Base-by-base conservation (phyloP, 2,797 vertebrate species). In the Clarias pachynema region DNA sequence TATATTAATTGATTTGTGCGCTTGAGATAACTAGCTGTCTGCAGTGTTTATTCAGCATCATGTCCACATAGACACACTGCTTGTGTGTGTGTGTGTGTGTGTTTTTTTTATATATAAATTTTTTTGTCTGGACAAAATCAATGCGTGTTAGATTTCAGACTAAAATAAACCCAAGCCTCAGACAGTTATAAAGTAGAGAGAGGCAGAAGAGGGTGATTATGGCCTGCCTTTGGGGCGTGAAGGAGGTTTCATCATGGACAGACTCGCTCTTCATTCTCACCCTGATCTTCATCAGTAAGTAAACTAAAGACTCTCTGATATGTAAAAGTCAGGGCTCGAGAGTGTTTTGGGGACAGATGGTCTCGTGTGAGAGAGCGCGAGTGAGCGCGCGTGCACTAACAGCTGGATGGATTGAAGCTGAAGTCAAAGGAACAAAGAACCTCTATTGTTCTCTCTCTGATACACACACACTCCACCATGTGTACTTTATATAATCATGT, bases 271-370 rank as follows among this genome's bases (percentile, higher is more conserved):
- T 88, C 86, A 37, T 88, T 79, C 56, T 82, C 78, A 77, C 65
- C 63, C 18, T 86, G 57, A 22, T 66, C 63, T 34, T 87, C 79
- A 59, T 89, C 37, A 88, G 91, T 91, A 86, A 90, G 89, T 34
- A 34, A 34, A 57, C 20, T 73, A 49, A 57, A 66, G 75, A 1
- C 2, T 37, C 37, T 73, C n/a, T 2, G 0, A 37, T 40, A 0
- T 14, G 5, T 0, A 68, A 29, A 10, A 34, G 5, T 29, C 44
- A 44, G 2, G 40, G 49, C 12, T 59, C 12, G 12, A 12, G 0
- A 34, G 53, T 2, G 29, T 24, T 56, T 75, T 56, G n/a, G 16
- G 44, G 49, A 31, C 73, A 77, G 74, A 59, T 60, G 74, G 53
- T 57, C 18, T 6, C 2, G 18, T 34, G 53, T 77, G n/a, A 26